Percentiles rank a stretch among this genome's conserved stretches.
These are phyloP conservation scores for Parazoanthus swiftii DNA, from an alignment of 92 coral and sea anemone species.

Conservation along the genomic window DNA sequence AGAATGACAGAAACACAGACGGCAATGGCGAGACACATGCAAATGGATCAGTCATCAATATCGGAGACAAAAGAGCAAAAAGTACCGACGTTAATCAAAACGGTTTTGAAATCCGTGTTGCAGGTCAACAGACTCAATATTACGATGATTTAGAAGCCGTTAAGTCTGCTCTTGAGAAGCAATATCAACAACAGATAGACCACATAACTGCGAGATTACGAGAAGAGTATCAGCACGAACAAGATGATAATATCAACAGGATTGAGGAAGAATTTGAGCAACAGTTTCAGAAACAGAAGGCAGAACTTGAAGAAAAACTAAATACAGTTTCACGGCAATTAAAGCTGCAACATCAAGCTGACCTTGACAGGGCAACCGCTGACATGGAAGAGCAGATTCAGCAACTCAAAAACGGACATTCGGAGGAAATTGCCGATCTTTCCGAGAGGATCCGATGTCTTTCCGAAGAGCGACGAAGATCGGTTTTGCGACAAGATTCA, in stretches of 20 bases:
- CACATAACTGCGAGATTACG: conserved; percentile 71
- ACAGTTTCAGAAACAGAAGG: conserved; percentile 83
- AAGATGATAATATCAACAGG: conserved; percentile 76
- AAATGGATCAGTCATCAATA: conserved; percentile 48
- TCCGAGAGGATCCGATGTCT: conserved; percentile 73
- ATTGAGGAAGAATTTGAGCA: conserved; percentile 88
- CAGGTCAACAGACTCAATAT: conserved; percentile 34
- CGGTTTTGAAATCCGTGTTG: conserved; percentile 24
- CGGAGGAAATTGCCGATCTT: conserved; percentile 83
- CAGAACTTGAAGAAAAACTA: conserved; percentile 83
- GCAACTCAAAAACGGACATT: conserved; percentile 72
- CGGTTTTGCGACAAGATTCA: conserved; percentile 87
- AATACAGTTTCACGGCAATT: conserved; percentile 84
- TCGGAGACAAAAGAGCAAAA: conserved; percentile 45
- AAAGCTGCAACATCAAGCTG: conserved; percentile 82
- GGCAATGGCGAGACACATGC: conserved; percentile 36
- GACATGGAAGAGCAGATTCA: conserved; percentile 99
- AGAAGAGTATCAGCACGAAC: conserved; percentile 82
- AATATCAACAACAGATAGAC: conserved; percentile 73
- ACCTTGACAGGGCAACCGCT: conserved; percentile 85
- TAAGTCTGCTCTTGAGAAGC: conserved; percentile 58
- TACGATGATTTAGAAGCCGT: conserved; percentile 54
- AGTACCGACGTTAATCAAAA: conserved; percentile 27
- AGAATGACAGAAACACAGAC: conserved; percentile 20
- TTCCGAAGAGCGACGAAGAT: conserved; percentile 83